These are phyloP conservation scores for Hephaestus fuliginosus DNA, from an alignment of 2,797 vertebrate genomes.

Conservation along the genomic window DNA sequence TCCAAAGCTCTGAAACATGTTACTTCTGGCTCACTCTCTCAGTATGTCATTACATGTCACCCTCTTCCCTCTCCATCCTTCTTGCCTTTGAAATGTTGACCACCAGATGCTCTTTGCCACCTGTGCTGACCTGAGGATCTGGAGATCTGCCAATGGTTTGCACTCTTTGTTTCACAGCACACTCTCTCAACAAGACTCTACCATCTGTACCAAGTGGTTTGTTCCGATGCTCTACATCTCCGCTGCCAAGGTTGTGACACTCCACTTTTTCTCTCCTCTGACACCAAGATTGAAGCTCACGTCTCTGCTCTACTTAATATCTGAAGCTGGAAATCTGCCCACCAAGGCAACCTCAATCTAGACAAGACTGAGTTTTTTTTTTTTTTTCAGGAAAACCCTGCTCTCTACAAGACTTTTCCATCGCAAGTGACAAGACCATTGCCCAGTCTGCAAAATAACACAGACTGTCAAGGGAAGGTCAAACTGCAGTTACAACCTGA, in stretches of 20 bases:
- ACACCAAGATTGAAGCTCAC: slow-evolving; percentile 22
- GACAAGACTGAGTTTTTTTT: slow-evolving; percentile 24
- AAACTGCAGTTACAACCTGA: slow-evolving; percentile 7
- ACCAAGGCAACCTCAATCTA: slow-evolving; percentile 31
- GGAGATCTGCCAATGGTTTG: not conserved
- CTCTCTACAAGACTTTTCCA: slow-evolving; percentile 38
- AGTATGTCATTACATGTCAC: not conserved
- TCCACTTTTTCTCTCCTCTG: slow-evolving; percentile 11
- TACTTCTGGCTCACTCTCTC: not conserved
- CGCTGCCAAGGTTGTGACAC: not conserved
- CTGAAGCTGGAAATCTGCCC: slow-evolving; percentile 47
- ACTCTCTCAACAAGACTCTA: not conserved
- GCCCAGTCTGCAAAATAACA: slow-evolving; percentile 12
- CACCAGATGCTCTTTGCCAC: slow-evolving; percentile 10
- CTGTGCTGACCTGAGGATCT: slow-evolving; percentile 4
- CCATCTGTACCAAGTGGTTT: slow-evolving; percentile 5
- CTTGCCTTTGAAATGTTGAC: slow-evolving; percentile 11
- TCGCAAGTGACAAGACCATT: slow-evolving; percentile 42
- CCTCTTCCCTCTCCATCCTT: not conserved
- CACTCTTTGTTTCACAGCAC: slow-evolving; percentile 7
- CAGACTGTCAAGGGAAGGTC: slow-evolving; percentile 27
- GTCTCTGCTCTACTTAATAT: slow-evolving; percentile 4
- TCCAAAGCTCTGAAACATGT: not conserved
- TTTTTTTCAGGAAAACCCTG: not conserved
- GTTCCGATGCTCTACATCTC: slow-evolving; percentile 3